A percentile compares a stretch with the other conserved stretches of the same genome.
These are phyloP conservation scores for Cephus pygmeus DNA, from an alignment of 2,888 invertebrate species.

Conservation along the genomic window DNA sequence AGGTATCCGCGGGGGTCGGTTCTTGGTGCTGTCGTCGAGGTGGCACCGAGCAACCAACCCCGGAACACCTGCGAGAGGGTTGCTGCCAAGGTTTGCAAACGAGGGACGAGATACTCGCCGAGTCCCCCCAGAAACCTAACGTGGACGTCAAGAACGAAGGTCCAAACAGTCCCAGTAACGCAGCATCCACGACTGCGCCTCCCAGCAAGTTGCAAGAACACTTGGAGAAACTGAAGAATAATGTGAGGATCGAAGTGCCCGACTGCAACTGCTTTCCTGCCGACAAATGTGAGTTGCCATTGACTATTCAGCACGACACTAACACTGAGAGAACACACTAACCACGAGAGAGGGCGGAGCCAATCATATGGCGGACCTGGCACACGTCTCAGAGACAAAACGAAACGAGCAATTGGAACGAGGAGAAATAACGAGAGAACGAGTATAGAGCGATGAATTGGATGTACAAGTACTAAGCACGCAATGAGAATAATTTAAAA, in stretches of 20 bases:
- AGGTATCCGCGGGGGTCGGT: constrained; percentile 73
- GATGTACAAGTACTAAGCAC: background rate
- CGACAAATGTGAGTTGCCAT: constrained; percentile 74
- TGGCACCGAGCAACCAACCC: constrained; percentile 78
- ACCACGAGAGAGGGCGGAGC: constrained; percentile 36
- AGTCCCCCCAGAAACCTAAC: constrained; percentile 62
- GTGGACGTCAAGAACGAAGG: constrained; percentile 60
- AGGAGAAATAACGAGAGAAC: constrained; percentile 11
- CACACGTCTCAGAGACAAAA: background rate
- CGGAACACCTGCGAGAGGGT: constrained; percentile 79
- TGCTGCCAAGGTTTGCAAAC: constrained; percentile 79
- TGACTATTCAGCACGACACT: constrained; percentile 57
- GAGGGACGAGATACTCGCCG: constrained; percentile 75
- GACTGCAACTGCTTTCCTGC: constrained; percentile 89
- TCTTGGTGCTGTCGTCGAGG: constrained; percentile 81
- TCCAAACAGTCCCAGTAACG: constrained; percentile 62
- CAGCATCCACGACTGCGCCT: constrained; percentile 62
- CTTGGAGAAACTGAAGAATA: constrained; percentile 72
- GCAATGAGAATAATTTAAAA: constrained; percentile 10
- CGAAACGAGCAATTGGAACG: background rate
- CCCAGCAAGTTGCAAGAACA: constrained; percentile 74
- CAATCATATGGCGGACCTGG: background rate
- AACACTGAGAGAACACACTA: constrained; percentile 59
- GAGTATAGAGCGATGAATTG: constrained; percentile 15
- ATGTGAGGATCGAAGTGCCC: constrained; percentile 86